These are phyloP conservation scores for Dicerorhinus sumatrensis DNA, from an alignment of 2,113 vertebrate species.

Conservation along the genomic window DNA sequence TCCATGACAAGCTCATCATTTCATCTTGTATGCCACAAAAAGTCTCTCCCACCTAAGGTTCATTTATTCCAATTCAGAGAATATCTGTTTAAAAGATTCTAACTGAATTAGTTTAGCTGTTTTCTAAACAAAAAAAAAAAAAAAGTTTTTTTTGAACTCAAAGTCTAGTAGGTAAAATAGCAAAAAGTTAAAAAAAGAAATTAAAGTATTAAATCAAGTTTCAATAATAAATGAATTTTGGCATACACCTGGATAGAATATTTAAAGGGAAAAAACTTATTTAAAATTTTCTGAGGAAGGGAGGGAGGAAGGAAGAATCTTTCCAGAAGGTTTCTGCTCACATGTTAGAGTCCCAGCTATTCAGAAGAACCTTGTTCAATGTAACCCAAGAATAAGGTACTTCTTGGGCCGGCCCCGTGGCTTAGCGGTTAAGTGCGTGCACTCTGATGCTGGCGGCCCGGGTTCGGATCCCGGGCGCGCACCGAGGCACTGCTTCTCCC, in stretches of 20 bases:
- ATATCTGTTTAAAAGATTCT: conserved; percentile 24
- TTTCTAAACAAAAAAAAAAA: background rate
- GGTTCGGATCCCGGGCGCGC: no score
- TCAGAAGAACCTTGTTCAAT: background rate
- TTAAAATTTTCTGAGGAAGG: conserved; percentile 25
- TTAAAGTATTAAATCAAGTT: conserved; percentile 30
- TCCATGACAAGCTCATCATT: background rate
- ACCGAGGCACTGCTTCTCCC: no score
- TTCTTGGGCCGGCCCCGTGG: no score
- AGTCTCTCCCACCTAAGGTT: background rate
- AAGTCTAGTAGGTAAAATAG: conserved; percentile 34
- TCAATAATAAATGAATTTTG: conserved; percentile 16
- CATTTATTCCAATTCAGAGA: conserved; percentile 32
- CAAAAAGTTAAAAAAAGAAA: background rate
- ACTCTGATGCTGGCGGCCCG: no score
- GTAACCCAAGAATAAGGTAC: background rate
- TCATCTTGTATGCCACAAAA: background rate
- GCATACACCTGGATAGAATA: background rate
- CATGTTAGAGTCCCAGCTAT: background rate
- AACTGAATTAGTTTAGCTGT: background rate
- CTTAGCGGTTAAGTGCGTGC: no score
- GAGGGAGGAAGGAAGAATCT: background rate
- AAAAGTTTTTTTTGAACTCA: background rate
- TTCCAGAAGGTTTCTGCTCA: background rate
- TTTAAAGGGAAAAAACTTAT: background rate